These are phyloP conservation scores for Etheostoma spectabile DNA, from an alignment of 2,113 vertebrate genomes.

Conservation along the genomic window DNA sequence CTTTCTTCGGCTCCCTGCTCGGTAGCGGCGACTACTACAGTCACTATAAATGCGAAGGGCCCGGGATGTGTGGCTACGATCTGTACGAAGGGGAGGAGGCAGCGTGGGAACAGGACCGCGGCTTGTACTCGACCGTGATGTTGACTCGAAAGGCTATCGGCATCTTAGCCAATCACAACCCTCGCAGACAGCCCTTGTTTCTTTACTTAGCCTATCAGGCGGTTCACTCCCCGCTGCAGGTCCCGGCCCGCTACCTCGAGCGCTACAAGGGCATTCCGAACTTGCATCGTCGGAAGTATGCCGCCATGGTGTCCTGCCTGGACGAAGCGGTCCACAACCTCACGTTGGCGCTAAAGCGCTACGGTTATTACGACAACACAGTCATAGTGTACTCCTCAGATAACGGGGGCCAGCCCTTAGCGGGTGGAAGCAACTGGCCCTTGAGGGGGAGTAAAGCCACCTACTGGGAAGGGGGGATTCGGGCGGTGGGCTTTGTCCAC, in stretches of 20 bases:
- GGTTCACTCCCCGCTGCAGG: conserved; percentile 95
- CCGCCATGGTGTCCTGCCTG: conserved; percentile 95
- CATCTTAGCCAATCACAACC: conserved; percentile 90
- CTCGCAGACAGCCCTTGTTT: conserved; percentile 88
- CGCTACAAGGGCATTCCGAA: conserved; percentile 94
- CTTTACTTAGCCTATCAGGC: conserved; percentile 96
- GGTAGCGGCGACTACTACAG: conserved; percentile 97
- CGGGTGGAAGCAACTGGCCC: conserved; percentile 97
- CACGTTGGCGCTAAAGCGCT: conserved; percentile 89
- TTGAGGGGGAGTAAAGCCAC: conserved; percentile 95
- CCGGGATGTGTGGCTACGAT: conserved; percentile 94
- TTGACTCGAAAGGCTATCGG: conserved; percentile 91
- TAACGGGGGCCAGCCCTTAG: conserved; percentile 93
- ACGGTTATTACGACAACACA: conserved; percentile 94
- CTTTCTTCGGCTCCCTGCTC: conserved; percentile 95
- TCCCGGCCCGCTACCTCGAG: conserved; percentile 91
- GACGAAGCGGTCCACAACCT: conserved; percentile 95
- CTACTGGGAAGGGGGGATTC: conserved; percentile 97
- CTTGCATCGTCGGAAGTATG: conserved; percentile 91
- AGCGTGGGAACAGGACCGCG: conserved; percentile 93
- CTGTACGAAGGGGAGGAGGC: conserved; percentile 94
- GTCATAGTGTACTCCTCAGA: conserved; percentile 96
- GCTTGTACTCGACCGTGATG: conserved; percentile 95
- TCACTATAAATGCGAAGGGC: conserved; percentile 96
- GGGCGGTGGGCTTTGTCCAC: conserved; percentile 96